Conservation (phyloP, 2,888 invertebrate species). For the Tenthredo amoena region DNA sequence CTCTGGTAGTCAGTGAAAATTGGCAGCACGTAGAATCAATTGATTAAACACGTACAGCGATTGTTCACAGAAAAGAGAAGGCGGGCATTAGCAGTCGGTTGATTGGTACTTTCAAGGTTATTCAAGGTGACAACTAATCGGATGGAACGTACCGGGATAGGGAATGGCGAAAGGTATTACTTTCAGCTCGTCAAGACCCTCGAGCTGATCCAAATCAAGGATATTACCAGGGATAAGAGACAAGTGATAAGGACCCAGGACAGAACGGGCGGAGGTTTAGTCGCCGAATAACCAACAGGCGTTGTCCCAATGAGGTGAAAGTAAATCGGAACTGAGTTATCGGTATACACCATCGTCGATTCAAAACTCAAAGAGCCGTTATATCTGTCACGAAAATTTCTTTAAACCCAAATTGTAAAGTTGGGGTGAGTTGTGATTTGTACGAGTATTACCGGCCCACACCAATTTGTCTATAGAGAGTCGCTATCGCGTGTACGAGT, state of each 20-base stretch:
- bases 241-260: constrained; percentile 37
- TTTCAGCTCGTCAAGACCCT: constrained; percentile 61
- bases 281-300: constrained; percentile 22
- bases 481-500: constrained; percentile 30
- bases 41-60: constrained; percentile 45
- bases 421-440: background rate
- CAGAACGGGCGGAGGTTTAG: constrained; percentile 12
- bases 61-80: constrained; percentile 2
- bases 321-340: constrained; percentile 42
- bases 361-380: background rate
- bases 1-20: constrained; percentile 4
- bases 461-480: background rate
- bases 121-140: constrained; percentile 49
- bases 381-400: background rate
- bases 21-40: constrained; percentile 37
- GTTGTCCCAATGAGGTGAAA: constrained; percentile 45
- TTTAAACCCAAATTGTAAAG: background rate
- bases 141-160: constrained; percentile 23
- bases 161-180: constrained; percentile 55
- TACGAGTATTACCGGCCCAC: background rate
- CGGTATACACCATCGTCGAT: constrained; percentile 9
- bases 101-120: constrained; percentile 50
- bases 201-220: constrained; percentile 52
- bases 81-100: constrained; percentile 29
- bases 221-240: constrained; percentile 49